These are phyloP conservation scores for Lasius fuliginosus DNA, from an alignment of 2,888 invertebrate species.

Conservation along the genomic window DNA sequence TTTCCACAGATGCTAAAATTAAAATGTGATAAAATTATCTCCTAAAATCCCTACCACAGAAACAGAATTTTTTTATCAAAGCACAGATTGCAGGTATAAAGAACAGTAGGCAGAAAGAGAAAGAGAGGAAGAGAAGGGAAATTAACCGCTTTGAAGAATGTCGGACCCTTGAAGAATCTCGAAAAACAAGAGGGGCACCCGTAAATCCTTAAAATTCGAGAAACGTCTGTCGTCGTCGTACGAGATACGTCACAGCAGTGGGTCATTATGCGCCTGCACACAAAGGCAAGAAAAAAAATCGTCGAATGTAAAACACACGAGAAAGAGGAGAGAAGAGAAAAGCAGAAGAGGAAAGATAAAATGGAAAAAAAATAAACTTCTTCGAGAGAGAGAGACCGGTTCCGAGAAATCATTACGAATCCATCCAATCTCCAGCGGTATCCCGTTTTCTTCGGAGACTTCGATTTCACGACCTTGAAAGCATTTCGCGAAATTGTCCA, in stretches of 20 bases:
- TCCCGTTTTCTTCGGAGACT: slow-evolving; percentile 13
- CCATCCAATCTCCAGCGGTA: not conserved
- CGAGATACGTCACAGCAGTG: not conserved
- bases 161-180: not conserved
- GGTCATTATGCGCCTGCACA: not conserved
- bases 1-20: not conserved
- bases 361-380: not conserved
- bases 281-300: not conserved
- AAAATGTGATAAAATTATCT: not conserved
- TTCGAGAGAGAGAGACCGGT: slow-evolving; percentile 71
- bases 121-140: not conserved
- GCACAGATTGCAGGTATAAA: not conserved
- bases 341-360: not conserved
- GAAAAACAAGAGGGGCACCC: slow-evolving; percentile 18
- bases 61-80: not conserved
- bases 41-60: not conserved
- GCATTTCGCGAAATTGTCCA: slow-evolving; percentile 44
- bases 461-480: slow-evolving; percentile 60
- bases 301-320: not conserved
- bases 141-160: slow-evolving; percentile 48
- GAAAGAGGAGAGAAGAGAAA: not conserved
- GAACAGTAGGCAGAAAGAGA: not conserved
- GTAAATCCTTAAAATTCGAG: slow-evolving; percentile 18
- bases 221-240: not conserved
- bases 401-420: slow-evolving; percentile 63